Evolutionary conservation across 2,888 invertebrate species (phyloP).

Genomic region (Melieria picta): DNA sequence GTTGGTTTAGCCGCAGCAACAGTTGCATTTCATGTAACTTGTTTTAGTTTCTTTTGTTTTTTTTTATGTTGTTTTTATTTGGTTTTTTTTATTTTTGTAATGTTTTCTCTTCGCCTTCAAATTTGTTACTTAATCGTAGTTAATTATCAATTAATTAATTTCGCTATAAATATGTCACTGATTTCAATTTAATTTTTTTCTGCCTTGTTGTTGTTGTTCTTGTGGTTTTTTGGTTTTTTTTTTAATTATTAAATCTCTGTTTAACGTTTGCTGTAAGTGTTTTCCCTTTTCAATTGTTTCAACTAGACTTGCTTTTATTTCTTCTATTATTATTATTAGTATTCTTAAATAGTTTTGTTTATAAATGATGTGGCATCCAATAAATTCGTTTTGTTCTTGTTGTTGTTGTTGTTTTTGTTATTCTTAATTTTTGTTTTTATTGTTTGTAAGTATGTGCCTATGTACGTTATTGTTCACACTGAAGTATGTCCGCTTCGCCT

Average conservation of each 20-base stretch:
- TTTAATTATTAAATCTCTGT: conserved; percentile 45
- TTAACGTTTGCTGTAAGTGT: conserved; percentile 43
- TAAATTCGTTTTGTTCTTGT: conserved; percentile 66
- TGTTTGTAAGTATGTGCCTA: conserved; percentile 7
- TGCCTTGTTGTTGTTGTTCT: conserved; percentile 42
- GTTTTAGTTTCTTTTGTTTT: conserved; percentile 11
- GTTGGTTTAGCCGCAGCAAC: too few species aligned
- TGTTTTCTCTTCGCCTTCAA: conserved; percentile 46
- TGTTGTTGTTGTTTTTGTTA: conserved; percentile 41
- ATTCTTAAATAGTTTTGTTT: conserved; percentile 38
- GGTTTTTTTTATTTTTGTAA: conserved; percentile 13
- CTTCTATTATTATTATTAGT: conserved; percentile 24
- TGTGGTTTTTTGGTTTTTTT: conserved; percentile 46
- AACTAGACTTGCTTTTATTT: conserved; percentile 20
- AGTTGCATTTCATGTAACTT: background rate
- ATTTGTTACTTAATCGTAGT: conserved; percentile 39
- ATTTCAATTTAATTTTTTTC: conserved; percentile 34
- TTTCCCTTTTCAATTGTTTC: conserved; percentile 27
- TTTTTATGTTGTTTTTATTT: conserved; percentile 23
- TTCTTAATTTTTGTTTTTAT: conserved; percentile 38
- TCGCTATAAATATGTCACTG: conserved; percentile 50
- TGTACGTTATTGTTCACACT: conserved; percentile 14
- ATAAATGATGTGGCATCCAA: conserved; percentile 67
- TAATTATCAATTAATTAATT: conserved; percentile 40
- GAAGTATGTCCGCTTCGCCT: conserved; percentile 6